Base-by-base conservation (phyloP, 1,140 invertebrate species). In the Hormaphis cornu region DNA sequence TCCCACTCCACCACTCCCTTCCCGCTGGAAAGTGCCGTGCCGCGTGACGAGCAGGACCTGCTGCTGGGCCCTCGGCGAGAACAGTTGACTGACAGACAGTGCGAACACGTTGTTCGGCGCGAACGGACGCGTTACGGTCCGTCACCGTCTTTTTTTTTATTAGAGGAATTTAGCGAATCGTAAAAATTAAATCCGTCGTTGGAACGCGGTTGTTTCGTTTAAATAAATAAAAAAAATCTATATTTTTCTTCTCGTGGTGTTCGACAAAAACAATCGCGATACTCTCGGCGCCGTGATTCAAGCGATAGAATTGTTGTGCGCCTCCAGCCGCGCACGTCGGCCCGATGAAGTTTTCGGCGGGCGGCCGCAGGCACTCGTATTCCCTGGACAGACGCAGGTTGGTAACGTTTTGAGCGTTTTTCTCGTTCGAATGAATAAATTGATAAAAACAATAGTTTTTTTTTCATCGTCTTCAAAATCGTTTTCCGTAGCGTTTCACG, bases 31-130 rank as follows among this genome's bases (percentile, higher is more conserved):
- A 56, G 12, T 20, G 24, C n/a, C 42, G 24, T 12, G 22, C 26
- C 28, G 35, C 42, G 40, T 20, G 20, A 18, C 16, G 40, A 20
- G 24, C 40, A 16, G 40, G 40, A 61, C 59, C 44, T 48, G 59
- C 40, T n/a, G 53, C 18, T 54, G 52, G 9, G 18, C 20, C 52
- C 12, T n/a, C 20, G 33, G n/a, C n/a, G n/a, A n/a, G n/a, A n/a
- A n/a, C n/a, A n/a, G n/a, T n/a, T n/a, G n/a, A n/a, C n/a, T n/a
- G 33, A 56, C 16, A 16, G 30, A 37, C 42, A 63, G 59, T 63
- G 59, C 59, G 59, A 63, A 63, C 59, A 63, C 59, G 59, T 63
- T 63, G 59, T 63, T 63, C 59, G 59, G 59, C 33, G 28, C 12
- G 24, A n/a, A 33, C 44, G 18, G 59, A 63, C 42, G 24, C 37